Base-by-base conservation (phyloP, 2,113 vertebrate genomes). In the Heliornis fulica region DNA sequence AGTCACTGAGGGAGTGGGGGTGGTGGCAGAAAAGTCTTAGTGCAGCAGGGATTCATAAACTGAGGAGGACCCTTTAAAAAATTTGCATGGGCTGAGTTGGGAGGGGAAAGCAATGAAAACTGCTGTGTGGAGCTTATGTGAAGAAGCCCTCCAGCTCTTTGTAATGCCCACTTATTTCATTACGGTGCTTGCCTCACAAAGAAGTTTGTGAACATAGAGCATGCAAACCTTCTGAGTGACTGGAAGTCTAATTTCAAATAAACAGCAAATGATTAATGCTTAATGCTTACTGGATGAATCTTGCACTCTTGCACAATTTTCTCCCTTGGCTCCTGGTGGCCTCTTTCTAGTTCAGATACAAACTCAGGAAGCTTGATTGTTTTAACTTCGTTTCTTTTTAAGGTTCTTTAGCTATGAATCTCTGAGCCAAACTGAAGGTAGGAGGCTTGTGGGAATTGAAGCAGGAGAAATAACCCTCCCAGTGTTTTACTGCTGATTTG, bases 1-100 rank as follows among this genome's bases (percentile, higher is more conserved):
- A 97, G 91, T 97, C 97, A 97, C 38, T 78, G 94, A 91, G 63
- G 46, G 85, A 96, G 77, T 93, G 93, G 94, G 57, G 83, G 96
- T 93, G 91, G 87, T 77, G 87, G 66, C 61, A 92, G 61, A 71
- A 46, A 87, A 95, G 40, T 36, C 87, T 93, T 34, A 60, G 59
- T 14, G 13, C 81, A 86, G 59, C 64, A 95, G n/a, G 28, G 70
- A 92, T 94, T 70, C 28, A 26, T 68, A 77, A 90, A 92, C 68
- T 65, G n/a, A 51, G 57, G 79, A 83, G 48, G 69, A 87, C 90
- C 76, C 25, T 78, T 36, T 63, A 76, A 56, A 84, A 89, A 74
- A 45, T 63, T 64, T 76, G 22, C 43, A 86, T 40, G 68, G 76
- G 29, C 36, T 89, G 60, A 56, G 11, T 29, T 76, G 68, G 38